phyloP scores from a whole-genome alignment of 64 coral and sea anemone species.

The Porites lutea region DNA sequence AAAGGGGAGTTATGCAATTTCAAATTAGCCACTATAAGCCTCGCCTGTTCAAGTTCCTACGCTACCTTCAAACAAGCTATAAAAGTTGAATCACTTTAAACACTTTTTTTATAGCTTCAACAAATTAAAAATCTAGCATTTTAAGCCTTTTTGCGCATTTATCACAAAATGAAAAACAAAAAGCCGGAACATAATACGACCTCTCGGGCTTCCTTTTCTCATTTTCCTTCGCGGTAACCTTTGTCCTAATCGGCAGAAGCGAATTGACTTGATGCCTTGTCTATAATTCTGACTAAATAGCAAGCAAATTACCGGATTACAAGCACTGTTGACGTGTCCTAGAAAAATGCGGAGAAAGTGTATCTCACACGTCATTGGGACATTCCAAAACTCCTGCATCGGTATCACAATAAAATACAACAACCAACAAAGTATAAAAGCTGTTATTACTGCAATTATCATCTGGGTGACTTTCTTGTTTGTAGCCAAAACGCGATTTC shows the following conservation, averaged over 20 bases:
- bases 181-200: not conserved
- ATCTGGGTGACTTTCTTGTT: not conserved
- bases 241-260: not conserved
- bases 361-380: not conserved
- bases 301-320: constrained; percentile 13
- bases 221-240: not conserved
- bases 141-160: too few relatives aligned
- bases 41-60: too few relatives aligned
- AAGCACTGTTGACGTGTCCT: constrained; percentile 1
- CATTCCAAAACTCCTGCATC: not conserved
- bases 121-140: too few relatives aligned
- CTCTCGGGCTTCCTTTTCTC: not conserved
- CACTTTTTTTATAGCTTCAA: too few relatives aligned
- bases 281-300: constrained; percentile 6
- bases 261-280: not conserved
- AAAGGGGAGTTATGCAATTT: too few relatives aligned
- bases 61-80: too few relatives aligned
- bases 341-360: constrained; percentile 14
- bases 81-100: too few relatives aligned
- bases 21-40: too few relatives aligned
- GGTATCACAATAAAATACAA: constrained; percentile 10
- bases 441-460: not conserved
- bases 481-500: not conserved
- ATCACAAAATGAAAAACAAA: too few relatives aligned
- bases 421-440: constrained; percentile 23